A percentile compares a stretch with the other conserved stretches of the same genome.
phyloP scores from a whole-genome alignment of 2,113 vertebrate genomes.

The Amblyopsis rosae region DNA sequence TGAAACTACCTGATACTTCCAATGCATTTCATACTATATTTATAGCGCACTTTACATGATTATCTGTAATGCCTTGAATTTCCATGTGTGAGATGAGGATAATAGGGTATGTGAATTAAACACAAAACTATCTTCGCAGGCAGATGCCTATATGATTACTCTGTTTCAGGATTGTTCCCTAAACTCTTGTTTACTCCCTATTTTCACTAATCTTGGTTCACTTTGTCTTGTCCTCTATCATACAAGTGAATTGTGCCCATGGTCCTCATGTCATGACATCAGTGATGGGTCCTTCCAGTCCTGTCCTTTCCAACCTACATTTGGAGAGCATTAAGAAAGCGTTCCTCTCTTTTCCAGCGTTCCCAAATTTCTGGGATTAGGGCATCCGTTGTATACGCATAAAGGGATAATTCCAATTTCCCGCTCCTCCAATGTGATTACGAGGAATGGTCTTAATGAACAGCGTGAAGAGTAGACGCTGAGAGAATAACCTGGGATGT shows the following conservation, averaged over 20 bases:
- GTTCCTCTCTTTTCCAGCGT: slow-evolving; percentile 19
- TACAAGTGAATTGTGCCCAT: background rate
- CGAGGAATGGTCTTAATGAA: slow-evolving; percentile 53
- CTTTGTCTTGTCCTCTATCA: slow-evolving; percentile 36
- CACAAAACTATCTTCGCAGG: background rate
- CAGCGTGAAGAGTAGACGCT: slow-evolving; percentile 30
- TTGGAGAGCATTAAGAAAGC: slow-evolving; percentile 4
- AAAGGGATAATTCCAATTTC: slow-evolving; percentile 46
- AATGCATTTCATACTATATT: too few relatives aligned
- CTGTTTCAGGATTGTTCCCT: slow-evolving; percentile 40
- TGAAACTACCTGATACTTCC: too few relatives aligned
- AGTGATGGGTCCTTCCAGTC: background rate
- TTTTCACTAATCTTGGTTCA: slow-evolving; percentile 29
- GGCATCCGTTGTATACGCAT: slow-evolving; percentile 23
- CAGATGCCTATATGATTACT: slow-evolving; percentile 6
- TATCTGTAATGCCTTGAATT: too few relatives aligned
- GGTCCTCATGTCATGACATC: background rate
- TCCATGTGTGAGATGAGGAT: slow-evolving; percentile 1
- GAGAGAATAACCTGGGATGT: slow-evolving; percentile 3
- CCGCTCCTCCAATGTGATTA: slow-evolving; percentile 61
- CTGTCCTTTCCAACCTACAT: slow-evolving; percentile 13
- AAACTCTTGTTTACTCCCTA: slow-evolving; percentile 29
- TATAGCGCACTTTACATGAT: too few relatives aligned
- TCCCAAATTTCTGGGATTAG: slow-evolving; percentile 56
- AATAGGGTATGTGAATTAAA: slow-evolving; percentile 11